Conservation (phyloP, 2,888 invertebrate species). For the Priocnemis perturbator region DNA sequence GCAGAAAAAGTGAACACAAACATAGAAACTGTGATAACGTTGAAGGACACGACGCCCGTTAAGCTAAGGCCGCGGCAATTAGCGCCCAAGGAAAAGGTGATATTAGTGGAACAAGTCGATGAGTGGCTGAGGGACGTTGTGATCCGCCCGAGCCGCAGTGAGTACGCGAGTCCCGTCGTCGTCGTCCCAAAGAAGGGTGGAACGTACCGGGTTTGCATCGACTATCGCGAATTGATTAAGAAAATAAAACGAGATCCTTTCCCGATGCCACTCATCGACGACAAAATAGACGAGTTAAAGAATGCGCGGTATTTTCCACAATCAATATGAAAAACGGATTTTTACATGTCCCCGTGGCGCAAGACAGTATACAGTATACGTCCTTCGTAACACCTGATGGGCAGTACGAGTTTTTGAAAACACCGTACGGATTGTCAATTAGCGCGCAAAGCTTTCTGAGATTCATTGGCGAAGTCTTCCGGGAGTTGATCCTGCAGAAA, state of each 20-base stretch:
- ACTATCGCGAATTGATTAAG: slow-evolving; percentile 32
- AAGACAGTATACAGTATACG: slow-evolving; percentile 12
- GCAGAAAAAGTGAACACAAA: too few species aligned
- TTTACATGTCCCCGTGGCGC: slow-evolving; percentile 20
- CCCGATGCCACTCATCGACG: slow-evolving; percentile 32
- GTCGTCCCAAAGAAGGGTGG: slow-evolving; percentile 30
- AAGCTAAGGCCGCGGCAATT: slow-evolving; percentile 24
- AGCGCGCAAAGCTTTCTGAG: too few species aligned
- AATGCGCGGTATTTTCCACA: slow-evolving; percentile 15
- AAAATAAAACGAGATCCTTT: slow-evolving; percentile 26
- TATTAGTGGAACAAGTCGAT: slow-evolving; percentile 44
- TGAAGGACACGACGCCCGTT: too few species aligned
- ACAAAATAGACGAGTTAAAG: slow-evolving; percentile 26
- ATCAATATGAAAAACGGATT: slow-evolving; percentile 26
- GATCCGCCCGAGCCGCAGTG: slow-evolving; percentile 13
- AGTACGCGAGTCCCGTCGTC: slow-evolving; percentile 32
- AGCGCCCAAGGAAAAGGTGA: slow-evolving; percentile 34
- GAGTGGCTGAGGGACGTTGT: slow-evolving; percentile 47
- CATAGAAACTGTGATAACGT: too few species aligned
- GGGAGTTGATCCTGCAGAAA: too few species aligned
- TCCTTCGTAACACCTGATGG: too few species aligned
- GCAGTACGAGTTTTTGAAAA: slow-evolving; percentile 38
- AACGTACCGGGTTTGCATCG: slow-evolving; percentile 21
- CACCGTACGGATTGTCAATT: slow-evolving; percentile 35
- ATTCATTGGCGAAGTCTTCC: too few species aligned